phyloP scores from a whole-genome alignment of 2,113 vertebrate species.

The Channa maculata region DNA sequence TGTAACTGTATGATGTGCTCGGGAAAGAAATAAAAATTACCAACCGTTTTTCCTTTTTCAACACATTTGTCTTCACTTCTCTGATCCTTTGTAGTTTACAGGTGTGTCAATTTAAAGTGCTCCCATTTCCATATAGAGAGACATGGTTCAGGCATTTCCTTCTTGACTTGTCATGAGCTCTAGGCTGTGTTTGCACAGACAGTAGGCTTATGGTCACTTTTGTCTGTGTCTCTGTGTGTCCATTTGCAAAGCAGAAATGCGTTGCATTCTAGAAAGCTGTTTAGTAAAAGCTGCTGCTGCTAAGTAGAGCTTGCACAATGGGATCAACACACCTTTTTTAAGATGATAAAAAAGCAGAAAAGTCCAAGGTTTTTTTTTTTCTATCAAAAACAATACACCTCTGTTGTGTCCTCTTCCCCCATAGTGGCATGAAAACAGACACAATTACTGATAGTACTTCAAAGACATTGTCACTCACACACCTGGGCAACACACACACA shows the following conservation, averaged over 20 bases:
- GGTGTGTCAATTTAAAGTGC: conserved; percentile 23
- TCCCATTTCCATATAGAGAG: not conserved
- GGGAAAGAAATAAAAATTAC: conserved; percentile 32
- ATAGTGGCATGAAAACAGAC: conserved; percentile 73
- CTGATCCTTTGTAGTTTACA: conserved; percentile 30
- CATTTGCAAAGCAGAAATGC: conserved; percentile 26
- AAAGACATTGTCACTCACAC: conserved; percentile 78
- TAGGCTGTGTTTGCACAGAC: conserved; percentile 2
- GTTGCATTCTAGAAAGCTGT: conserved; percentile 39
- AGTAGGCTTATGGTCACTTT: conserved; percentile 19
- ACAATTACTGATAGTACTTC: conserved; percentile 80
- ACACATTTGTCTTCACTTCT: conserved; percentile 23
- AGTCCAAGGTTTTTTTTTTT: conserved; percentile 59
- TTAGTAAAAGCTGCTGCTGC: conserved; percentile 54
- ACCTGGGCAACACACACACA: conserved; percentile 17
- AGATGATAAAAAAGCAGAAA: conserved; percentile 60
- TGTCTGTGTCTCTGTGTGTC: conserved; percentile 23
- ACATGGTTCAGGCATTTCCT: conserved; percentile 4
- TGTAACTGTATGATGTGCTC: conserved; percentile 66
- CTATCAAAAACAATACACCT: conserved; percentile 68
- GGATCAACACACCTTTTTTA: conserved; percentile 34
- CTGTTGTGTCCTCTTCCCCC: conserved; percentile 51
- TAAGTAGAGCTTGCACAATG: conserved; percentile 24
- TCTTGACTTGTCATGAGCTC: conserved; percentile 19
- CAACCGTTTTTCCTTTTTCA: conserved; percentile 46